Conservation (phyloP, 1,140 invertebrate genomes). For the Metaphire vulgaris region DNA sequence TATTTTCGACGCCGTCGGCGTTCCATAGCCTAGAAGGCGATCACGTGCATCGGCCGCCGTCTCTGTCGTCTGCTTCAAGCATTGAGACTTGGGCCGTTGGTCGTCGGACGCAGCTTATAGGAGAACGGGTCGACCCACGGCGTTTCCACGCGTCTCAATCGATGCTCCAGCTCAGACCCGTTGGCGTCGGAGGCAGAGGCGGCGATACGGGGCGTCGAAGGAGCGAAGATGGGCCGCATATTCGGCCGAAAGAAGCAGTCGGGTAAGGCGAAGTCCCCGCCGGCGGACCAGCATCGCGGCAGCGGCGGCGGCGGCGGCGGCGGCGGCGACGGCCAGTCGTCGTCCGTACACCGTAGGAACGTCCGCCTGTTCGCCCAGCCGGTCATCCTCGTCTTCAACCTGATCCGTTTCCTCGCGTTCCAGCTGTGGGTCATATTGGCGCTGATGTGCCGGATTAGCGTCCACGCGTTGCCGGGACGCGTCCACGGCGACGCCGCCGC, state of each 20-base stretch:
- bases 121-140: too few relatives aligned
- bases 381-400: constrained; percentile 25
- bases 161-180: too few relatives aligned
- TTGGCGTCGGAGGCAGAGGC: too few relatives aligned
- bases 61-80: too few relatives aligned
- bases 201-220: background rate
- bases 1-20: too few relatives aligned
- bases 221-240: constrained; percentile 11
- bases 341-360: constrained; percentile 24
- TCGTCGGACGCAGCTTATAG: too few relatives aligned
- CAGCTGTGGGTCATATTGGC: constrained; percentile 27
- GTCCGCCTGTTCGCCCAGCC: constrained; percentile 21
- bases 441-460: constrained; percentile 20
- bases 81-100: too few relatives aligned
- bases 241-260: constrained; percentile 7
- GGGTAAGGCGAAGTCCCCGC: background rate
- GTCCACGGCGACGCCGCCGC: background rate
- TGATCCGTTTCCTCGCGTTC: constrained; percentile 27
- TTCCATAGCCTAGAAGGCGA: too few relatives aligned
- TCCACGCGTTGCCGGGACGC: constrained; percentile 12
- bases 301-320: background rate
- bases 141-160: too few relatives aligned
- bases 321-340: background rate
- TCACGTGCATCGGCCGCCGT: too few relatives aligned
- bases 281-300: background rate